Conservation (phyloP, 2,888 invertebrate species). For the Melitaea athalia region DNA sequence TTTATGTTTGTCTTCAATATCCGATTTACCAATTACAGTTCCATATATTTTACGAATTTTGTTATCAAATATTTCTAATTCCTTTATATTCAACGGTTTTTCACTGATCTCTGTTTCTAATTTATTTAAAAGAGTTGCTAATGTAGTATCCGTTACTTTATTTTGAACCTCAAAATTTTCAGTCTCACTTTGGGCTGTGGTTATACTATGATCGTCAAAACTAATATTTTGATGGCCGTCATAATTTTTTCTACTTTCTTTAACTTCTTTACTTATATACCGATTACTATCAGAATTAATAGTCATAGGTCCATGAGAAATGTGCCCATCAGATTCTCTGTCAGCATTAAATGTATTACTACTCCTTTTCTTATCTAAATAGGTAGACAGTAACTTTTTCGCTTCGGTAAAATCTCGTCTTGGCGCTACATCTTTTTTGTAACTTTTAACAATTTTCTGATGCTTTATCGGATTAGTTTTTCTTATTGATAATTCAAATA, state of each 20-base stretch:
- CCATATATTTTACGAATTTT: slow-evolving; percentile 66
- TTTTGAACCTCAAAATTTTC: not conserved
- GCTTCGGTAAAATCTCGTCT: slow-evolving; percentile 59
- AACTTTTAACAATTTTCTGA: slow-evolving; percentile 21
- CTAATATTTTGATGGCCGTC: not conserved
- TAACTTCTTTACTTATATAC: not conserved
- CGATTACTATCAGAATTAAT: not conserved
- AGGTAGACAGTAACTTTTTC: slow-evolving; percentile 53
- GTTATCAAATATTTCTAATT: slow-evolving; percentile 62
- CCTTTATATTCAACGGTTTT: slow-evolving; percentile 53
- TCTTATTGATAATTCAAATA: slow-evolving; percentile 39
- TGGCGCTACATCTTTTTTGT: slow-evolving; percentile 54
- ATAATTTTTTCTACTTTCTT: not conserved
- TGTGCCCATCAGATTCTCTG: slow-evolving; percentile 4
- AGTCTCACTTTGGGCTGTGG: slow-evolving; percentile 5
- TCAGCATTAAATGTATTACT: slow-evolving; percentile 4
- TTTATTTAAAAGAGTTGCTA: slow-evolving; percentile 58
- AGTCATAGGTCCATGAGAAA: not conserved
- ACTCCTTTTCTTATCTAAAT: slow-evolving; percentile 47
- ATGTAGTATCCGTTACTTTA: slow-evolving; percentile 52
- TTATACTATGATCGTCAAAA: slow-evolving; percentile 16
- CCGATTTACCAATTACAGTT: slow-evolving; percentile 27
- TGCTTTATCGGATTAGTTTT: slow-evolving; percentile 8
- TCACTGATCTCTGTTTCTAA: slow-evolving; percentile 64
- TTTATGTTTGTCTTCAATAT: slow-evolving; percentile 13